Conservation (phyloP, 2,113 vertebrate species). For the Columbina picui region DNA sequence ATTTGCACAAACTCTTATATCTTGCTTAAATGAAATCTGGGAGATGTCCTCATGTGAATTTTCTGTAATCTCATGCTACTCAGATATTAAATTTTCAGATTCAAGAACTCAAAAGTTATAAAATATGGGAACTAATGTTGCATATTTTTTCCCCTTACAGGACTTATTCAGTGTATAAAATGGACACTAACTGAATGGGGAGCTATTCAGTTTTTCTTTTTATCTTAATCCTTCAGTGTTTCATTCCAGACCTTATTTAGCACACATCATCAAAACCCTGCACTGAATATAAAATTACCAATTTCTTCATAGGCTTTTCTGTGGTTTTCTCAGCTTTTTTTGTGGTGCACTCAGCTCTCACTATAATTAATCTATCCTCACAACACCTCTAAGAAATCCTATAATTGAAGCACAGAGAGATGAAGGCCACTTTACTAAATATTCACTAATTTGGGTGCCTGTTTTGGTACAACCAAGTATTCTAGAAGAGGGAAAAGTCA, state of each 20-base stretch:
- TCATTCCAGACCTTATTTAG: slow-evolving; percentile 50
- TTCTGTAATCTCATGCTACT: neutral
- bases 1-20: neutral
- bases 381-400: slow-evolving; percentile 55
- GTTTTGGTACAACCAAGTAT: neutral
- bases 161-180: neutral
- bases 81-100: neutral
- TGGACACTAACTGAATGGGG: neutral
- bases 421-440: slow-evolving; percentile 22
- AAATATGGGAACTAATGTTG: neutral
- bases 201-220: slow-evolving; percentile 25
- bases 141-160: neutral
- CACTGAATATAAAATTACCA: slow-evolving; percentile 48
- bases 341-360: slow-evolving; percentile 9
- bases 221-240: neutral
- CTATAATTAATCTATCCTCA: slow-evolving; percentile 53
- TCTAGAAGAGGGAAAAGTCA: neutral
- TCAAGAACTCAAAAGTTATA: neutral
- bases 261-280: slow-evolving; percentile 18
- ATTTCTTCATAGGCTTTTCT: slow-evolving; percentile 38
- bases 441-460: neutral
- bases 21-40: neutral
- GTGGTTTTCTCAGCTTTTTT: slow-evolving; percentile 22
- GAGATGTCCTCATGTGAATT: neutral
- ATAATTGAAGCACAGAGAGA: slow-evolving; percentile 27